Percentiles rank a stretch among this genome's conserved stretches.
phyloP scores from a whole-genome alignment of 1,140 invertebrate genomes.

The Cydia strobilella region DNA sequence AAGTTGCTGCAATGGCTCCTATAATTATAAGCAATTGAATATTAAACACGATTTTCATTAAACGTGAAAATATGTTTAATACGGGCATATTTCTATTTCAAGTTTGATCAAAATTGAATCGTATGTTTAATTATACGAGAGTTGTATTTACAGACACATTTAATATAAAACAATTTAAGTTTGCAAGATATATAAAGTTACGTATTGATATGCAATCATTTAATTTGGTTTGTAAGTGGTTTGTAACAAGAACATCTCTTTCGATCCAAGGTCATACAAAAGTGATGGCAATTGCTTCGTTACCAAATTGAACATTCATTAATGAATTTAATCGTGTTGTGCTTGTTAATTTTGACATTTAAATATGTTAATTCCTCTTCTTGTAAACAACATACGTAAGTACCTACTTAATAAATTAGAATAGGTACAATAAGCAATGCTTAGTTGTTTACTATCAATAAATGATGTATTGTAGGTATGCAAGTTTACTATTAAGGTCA shows the following conservation, averaged over 20 bases:
- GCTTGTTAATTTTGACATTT: not conserved
- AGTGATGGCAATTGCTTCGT: not conserved
- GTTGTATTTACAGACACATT: not conserved
- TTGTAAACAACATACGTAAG: too few relatives aligned
- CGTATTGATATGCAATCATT: not conserved
- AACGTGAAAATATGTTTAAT: too few relatives aligned
- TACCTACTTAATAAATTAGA: too few relatives aligned
- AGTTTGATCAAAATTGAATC: not conserved
- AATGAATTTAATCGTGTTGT: not conserved
- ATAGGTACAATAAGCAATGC: too few relatives aligned
- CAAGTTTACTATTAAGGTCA: too few relatives aligned
- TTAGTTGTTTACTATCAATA: too few relatives aligned
- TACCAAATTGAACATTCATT: slow-evolving; percentile 7
- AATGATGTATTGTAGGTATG: too few relatives aligned
- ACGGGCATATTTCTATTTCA: too few relatives aligned
- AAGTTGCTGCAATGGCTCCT: too few relatives aligned
- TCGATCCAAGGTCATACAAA: slow-evolving; percentile 8
- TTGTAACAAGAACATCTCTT: slow-evolving; percentile 1
- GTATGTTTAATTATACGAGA: not conserved
- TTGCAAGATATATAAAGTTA: not conserved
- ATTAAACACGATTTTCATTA: too few relatives aligned
- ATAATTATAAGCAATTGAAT: too few relatives aligned
- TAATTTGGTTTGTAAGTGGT: not conserved
- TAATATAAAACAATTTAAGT: not conserved
- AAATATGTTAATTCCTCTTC: too few relatives aligned